Evolutionary conservation across 2,888 invertebrate genomes (phyloP).

Genomic region (Griposia aprilina): DNA sequence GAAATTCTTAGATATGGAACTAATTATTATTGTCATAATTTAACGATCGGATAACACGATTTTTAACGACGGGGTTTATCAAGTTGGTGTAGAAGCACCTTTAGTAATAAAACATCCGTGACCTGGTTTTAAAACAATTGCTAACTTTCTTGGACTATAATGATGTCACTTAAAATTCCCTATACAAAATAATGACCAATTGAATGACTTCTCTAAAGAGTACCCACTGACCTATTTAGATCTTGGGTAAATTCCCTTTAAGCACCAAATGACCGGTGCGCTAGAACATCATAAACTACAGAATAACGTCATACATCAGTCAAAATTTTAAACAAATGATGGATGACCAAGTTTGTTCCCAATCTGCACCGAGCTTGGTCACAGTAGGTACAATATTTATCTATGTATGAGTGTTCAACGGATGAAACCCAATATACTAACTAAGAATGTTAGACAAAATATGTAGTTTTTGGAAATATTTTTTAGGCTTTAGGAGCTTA

Average conservation of each 20-base stretch:
- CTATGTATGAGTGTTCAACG: constrained; percentile 6
- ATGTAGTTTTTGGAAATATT: not conserved
- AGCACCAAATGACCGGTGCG: constrained; percentile 1
- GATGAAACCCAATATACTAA: constrained; percentile 7
- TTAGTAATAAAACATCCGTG: constrained; percentile 27
- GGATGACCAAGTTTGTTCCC: constrained; percentile 6
- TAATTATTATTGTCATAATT: constrained; percentile 1
- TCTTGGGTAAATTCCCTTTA: constrained; percentile 26
- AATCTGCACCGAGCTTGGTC: constrained; percentile 12
- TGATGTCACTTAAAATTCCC: constrained; percentile 40
- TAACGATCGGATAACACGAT: not conserved
- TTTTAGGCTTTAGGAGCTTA: not conserved
- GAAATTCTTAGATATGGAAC: not conserved
- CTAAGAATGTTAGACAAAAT: not conserved
- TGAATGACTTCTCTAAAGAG: constrained; percentile 12
- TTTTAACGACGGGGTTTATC: not conserved
- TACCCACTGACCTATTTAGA: constrained; percentile 22
- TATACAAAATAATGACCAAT: constrained; percentile 26
- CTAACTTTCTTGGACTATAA: constrained; percentile 30
- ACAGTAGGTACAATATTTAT: constrained; percentile 9
- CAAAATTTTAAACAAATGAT: constrained; percentile 15
- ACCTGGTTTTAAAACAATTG: constrained; percentile 26
- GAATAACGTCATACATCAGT: constrained; percentile 12
- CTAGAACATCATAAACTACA: not conserved
- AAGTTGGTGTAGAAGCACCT: not conserved